Conservation (phyloP, 2,888 invertebrate species). For the Andrena camellia region DNA sequence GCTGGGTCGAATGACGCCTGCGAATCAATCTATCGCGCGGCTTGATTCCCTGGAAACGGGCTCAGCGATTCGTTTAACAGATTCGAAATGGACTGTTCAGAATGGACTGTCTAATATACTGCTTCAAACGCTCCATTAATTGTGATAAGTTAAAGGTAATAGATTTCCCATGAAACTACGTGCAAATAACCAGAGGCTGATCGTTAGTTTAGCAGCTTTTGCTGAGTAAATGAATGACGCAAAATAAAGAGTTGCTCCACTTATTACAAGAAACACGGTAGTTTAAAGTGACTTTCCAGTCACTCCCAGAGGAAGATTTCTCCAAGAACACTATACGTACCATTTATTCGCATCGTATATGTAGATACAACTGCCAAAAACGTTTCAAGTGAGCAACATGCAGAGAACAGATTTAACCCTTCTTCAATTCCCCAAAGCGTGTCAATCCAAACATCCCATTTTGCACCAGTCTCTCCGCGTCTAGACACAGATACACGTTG, state of each 20-base stretch:
- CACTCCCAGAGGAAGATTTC: too few species aligned
- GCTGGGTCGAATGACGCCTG: constrained; percentile 7
- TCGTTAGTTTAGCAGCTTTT: too few species aligned
- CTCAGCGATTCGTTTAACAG: constrained; percentile 6
- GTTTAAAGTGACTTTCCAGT: too few species aligned
- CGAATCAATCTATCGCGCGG: constrained; percentile 30
- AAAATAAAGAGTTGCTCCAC: too few species aligned
- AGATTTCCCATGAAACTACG: not conserved
- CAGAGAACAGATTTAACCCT: not conserved
- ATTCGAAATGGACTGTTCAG: not conserved
- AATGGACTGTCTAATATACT: not conserved
- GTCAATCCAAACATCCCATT: not conserved
- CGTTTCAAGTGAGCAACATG: too few species aligned
- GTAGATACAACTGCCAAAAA: constrained; percentile 4
- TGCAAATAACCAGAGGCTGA: not conserved
- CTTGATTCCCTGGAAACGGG: constrained; percentile 12
- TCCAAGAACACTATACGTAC: too few species aligned
- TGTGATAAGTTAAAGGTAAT: not conserved
- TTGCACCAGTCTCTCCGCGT: not conserved
- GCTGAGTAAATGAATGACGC: too few species aligned
- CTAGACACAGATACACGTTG: constrained; percentile 1
- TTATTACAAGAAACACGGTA: too few species aligned
- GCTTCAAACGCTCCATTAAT: constrained; percentile 5
- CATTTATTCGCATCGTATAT: too few species aligned
- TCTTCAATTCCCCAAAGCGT: not conserved